Conservation (phyloP, 92 coral and sea anemone genomes). For the Zoanthus sociatus region DNA sequence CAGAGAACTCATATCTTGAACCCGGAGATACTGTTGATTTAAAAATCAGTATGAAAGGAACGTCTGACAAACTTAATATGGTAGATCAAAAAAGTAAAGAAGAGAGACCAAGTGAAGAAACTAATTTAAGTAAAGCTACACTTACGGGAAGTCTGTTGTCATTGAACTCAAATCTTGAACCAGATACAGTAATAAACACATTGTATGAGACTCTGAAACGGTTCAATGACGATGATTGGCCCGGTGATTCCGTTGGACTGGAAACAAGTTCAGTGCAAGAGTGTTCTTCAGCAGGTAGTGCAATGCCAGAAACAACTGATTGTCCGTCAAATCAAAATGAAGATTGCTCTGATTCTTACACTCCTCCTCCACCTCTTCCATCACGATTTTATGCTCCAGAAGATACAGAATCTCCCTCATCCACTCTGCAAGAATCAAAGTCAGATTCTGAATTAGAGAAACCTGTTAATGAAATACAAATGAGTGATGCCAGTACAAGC, state of each 20-base stretch:
- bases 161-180: constrained; percentile 32
- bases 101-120: not conserved
- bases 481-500: constrained; percentile 64
- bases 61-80: not conserved
- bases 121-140: constrained; percentile 23
- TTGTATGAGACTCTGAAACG: constrained; percentile 33
- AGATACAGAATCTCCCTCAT: constrained; percentile 50
- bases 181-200: constrained; percentile 46
- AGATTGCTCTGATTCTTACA: not conserved
- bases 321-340: not conserved
- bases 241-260: not conserved
- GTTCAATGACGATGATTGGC: constrained; percentile 41
- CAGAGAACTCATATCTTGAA: constrained; percentile 26
- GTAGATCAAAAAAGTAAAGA: not conserved
- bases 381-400: constrained; percentile 24
- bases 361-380: constrained; percentile 37
- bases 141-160: constrained; percentile 41
- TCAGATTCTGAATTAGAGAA: not conserved
- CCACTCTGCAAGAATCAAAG: constrained; percentile 48
- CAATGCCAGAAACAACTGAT: constrained; percentile 3
- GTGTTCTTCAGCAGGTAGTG: not conserved
- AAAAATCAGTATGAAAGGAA: not conserved
- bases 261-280: constrained; percentile 3
- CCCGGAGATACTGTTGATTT: constrained; percentile 41
- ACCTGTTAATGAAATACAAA: constrained; percentile 46